Evolutionary conservation across 2,888 invertebrate species (phyloP).

Genomic region (Apamea crenata): DNA sequence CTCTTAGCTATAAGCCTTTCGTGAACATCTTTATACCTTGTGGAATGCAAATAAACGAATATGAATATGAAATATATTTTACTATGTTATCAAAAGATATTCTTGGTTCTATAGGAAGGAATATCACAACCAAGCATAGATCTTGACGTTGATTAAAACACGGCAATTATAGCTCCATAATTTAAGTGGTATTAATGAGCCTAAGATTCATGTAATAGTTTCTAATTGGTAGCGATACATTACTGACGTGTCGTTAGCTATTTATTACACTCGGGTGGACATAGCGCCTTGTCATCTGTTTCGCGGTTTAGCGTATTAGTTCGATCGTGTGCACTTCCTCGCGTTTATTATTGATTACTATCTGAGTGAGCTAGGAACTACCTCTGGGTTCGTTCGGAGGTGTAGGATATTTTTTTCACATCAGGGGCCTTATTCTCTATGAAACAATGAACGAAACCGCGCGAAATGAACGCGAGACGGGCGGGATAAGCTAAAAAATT

Average conservation of each 20-base stretch:
- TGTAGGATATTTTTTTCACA: neutral
- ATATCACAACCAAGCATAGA: neutral
- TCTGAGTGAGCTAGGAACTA: constrained; percentile 27
- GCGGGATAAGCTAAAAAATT: too few relatives aligned
- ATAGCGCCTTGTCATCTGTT: constrained; percentile 56
- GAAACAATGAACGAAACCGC: too few relatives aligned
- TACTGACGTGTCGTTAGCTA: constrained; percentile 51
- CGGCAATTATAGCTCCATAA: neutral
- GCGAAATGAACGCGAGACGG: too few relatives aligned
- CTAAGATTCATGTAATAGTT: constrained; percentile 53
- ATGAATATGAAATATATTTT: too few relatives aligned
- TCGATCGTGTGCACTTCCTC: constrained; percentile 70
- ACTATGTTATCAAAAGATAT: neutral
- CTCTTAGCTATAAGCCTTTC: too few relatives aligned
- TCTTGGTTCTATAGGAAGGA: neutral
- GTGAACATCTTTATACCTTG: too few relatives aligned
- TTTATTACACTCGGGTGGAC: constrained; percentile 62
- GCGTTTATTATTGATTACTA: constrained; percentile 57
- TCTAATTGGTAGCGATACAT: constrained; percentile 60
- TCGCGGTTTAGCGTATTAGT: constrained; percentile 64
- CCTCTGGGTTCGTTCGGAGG: neutral
- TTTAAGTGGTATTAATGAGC: constrained; percentile 27
- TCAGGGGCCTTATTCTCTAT: neutral
- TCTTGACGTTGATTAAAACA: neutral
- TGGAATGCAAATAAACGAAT: too few relatives aligned